These are phyloP conservation scores for Zaprionus capensis DNA, from an alignment of 1,140 invertebrate genomes.

Conservation along the genomic window DNA sequence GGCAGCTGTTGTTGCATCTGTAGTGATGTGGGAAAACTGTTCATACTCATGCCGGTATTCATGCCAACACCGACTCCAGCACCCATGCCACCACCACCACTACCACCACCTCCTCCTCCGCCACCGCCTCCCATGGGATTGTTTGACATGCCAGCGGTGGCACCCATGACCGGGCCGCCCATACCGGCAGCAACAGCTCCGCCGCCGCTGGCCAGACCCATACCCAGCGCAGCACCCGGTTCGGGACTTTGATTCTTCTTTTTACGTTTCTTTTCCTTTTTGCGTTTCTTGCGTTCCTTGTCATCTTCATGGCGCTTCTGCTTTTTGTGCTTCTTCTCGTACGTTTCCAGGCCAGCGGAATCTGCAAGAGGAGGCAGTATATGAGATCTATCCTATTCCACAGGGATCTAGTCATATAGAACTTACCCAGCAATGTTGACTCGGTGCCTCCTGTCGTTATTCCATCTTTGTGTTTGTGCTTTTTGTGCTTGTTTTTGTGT, in stretches of 20 bases:
- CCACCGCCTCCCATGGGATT: conserved; percentile 47
- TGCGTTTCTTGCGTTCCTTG: conserved; percentile 96
- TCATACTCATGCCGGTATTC: conserved; percentile 47
- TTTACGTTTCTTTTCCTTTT: conserved; percentile 98
- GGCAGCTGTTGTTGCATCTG: conserved; percentile 68
- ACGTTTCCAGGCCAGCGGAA: conserved; percentile 90
- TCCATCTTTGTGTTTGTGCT: conserved; percentile 95
- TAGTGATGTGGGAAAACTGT: conserved; percentile 64
- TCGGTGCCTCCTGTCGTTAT: conserved; percentile 88
- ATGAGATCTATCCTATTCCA: neutral
- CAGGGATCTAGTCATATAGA: neutral
- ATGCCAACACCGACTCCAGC: conserved; percentile 48
- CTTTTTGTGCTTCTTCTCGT: conserved; percentile 98
- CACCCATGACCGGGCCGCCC: conserved; percentile 56
- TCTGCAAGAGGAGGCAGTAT: conserved; percentile 80
- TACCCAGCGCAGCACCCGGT: conserved; percentile 85
- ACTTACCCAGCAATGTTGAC: conserved; percentile 86
- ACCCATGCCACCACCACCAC: conserved; percentile 37
- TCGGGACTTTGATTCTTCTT: conserved; percentile 97
- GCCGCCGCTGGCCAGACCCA: conserved; percentile 45
- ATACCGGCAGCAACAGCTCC: conserved; percentile 46
- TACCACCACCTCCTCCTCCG: conserved; percentile 35
- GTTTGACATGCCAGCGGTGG: conserved; percentile 61
- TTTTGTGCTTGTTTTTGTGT: conserved; percentile 97
- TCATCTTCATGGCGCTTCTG: conserved; percentile 97